A percentile compares a stretch with the other conserved stretches of the same genome.
These are phyloP conservation scores for Neopelma chrysocephalum DNA, from an alignment of 2,797 vertebrate genomes.

Conservation along the genomic window DNA sequence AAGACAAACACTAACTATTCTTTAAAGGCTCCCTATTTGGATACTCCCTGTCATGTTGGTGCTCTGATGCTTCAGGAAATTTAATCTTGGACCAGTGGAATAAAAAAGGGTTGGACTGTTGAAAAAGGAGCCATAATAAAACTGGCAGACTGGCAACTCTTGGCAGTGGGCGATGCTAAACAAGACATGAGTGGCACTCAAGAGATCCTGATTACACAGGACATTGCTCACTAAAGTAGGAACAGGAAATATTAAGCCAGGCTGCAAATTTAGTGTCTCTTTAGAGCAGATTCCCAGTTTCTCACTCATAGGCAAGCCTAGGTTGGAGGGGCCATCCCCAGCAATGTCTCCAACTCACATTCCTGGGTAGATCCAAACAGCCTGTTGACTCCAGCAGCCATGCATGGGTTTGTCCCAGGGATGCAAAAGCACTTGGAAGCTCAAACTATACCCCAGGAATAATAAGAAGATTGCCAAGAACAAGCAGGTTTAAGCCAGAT, in stretches of 20 bases:
- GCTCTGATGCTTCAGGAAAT: not conserved
- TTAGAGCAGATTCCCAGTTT: not conserved
- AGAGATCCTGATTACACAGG: not conserved
- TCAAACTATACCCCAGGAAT: not conserved
- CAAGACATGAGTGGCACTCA: not conserved
- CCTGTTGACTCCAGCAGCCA: not conserved
- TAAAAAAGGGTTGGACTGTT: not conserved
- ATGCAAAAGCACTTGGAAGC: not conserved
- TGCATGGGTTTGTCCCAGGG: not conserved
- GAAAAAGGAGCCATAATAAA: not conserved
- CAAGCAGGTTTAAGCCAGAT: not conserved
- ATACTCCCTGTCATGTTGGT: not conserved
- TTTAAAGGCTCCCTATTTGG: not conserved
- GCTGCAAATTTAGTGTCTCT: not conserved
- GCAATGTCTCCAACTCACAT: not conserved
- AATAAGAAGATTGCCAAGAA: not conserved
- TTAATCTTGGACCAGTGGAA: not conserved
- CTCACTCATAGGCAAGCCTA: not conserved
- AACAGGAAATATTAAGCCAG: not conserved
- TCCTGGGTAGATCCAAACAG: not conserved
- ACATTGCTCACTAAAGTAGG: not conserved
- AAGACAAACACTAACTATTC: not conserved
- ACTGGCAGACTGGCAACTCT: not conserved
- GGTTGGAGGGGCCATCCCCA: not conserved
- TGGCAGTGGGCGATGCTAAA: not conserved